Base-by-base conservation (phyloP, 2,113 vertebrate genomes). In the Isichthys henryi region DNA sequence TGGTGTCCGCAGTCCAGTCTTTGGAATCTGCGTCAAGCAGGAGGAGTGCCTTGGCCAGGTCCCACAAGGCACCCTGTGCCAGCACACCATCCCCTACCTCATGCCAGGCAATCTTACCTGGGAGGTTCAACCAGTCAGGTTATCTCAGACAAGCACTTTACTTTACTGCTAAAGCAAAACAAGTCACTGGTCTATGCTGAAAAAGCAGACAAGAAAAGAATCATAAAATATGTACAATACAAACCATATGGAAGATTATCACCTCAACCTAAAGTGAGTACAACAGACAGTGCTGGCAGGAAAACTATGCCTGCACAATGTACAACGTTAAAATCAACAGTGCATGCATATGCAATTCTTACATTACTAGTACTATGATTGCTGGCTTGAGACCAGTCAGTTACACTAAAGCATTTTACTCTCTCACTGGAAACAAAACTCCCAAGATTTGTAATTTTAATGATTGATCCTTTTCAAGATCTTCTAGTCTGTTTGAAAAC, bases 21-120 rank as follows among this genome's bases (percentile, higher is more conserved):
- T 95, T 96, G 35, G 94, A 52, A 0, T 96, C 95, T 3, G 88
- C 49, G 17, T 96, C 95, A 0, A 98, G 95, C 91, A 97, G 93
- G 58, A 96, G 95, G 90, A 98, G 92, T 19, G 96, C 96, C 66
- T 95, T 95, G 89, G 97, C 97, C 85, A 99, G 93, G 87, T 95
- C 95, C 94, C 94, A 96, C 92, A 98, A 92, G 31, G 93, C 94
- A 21, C 2, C 91, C 90, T 96, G 96, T 52, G 97, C 95, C 56
- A 97, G 94, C 23, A 93, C 93, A 43, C 91, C 93, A 89, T 96
- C 96, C 91, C 92, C 93, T 95, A 97, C 94, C 91, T 96, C 95
- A 92, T 95, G 95, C 97, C 97, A 98, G 31, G 95, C 90, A 21
- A 98, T 91, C 2, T 95, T 92, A 45, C 97, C 97, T 99, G 92